Base-by-base conservation (phyloP, 2,797 vertebrate genomes). In the Rhinatrema bivittatum region DNA sequence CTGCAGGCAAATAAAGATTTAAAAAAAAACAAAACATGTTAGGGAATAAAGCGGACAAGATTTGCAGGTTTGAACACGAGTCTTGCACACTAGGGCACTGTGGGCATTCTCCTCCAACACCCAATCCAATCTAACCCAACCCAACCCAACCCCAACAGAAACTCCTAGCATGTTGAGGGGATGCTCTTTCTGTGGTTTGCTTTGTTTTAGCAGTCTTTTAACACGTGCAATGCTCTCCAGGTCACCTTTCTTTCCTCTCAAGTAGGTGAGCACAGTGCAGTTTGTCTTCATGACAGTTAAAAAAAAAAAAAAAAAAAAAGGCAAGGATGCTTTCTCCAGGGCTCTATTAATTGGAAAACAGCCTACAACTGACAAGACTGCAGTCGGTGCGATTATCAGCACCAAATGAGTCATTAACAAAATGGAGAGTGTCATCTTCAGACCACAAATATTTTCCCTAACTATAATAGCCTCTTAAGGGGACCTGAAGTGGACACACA, bases 391-490 rank as follows among this genome's bases (percentile, higher is more conserved):
- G 61, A 76, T 78, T 68, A 62, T 65, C 68, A 48, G 31, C 10
- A 13, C 46, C 30, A 33, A 58, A 52, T 47, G 70, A 84, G 81
- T 75, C 70, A 78, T 81, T 87, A 68, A 75, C 61, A 38, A 65
- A 70, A 65, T 74, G 71, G 79, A 85, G 85, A 76, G 81, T 79
- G 65, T 71, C 80, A 83, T 82, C 85, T 78, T 75, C 72, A 69
- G 71, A 74, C 69, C 67, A 68, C 79, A 84, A 80, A 85, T 79
- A 77, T 81, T 81, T 83, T 67, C 73, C 56, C 74, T 74, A 16
- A 6, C 65, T 66, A 85, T 79, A 85, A 86, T 83, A 82, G 80
- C 79, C 85, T 87, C 84, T 87, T 74, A 40, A 87, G 70, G 64
- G 50, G 76, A 69, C 69, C 69, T 87, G 79, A 83, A 87, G 85